These are phyloP conservation scores for Galaxias olidus DNA, from an alignment of 2,797 vertebrate genomes.

Conservation along the genomic window DNA sequence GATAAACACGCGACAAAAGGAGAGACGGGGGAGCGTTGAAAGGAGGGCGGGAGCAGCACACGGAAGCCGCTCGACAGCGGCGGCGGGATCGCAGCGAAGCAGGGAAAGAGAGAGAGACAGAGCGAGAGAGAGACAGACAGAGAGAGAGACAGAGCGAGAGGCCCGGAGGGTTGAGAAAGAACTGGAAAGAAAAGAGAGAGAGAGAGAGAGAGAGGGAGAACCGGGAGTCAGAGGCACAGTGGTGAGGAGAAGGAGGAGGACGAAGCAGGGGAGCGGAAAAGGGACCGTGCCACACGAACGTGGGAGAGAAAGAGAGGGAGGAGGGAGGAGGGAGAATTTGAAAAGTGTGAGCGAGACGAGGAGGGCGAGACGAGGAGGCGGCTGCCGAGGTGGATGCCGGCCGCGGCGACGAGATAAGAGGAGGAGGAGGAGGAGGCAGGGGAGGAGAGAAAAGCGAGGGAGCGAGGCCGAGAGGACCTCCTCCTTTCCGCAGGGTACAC, in stretches of 20 bases:
- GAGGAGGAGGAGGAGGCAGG: slow-evolving; percentile 40
- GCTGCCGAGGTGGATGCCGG: slow-evolving; percentile 64
- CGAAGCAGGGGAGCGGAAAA: slow-evolving; percentile 4
- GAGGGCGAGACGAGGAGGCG: slow-evolving; percentile 59
- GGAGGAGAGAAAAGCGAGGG: slow-evolving; percentile 38
- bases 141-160: background rate
- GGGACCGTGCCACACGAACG: slow-evolving; percentile 44
- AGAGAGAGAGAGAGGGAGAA: too few relatives aligned
- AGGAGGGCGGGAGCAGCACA: slow-evolving; percentile 67
- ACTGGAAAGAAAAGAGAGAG: background rate
- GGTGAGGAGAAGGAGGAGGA: background rate
- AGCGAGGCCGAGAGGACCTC: slow-evolving; percentile 55
- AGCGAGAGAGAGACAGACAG: background rate
- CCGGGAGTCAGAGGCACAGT: background rate
- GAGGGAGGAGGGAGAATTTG: slow-evolving; percentile 69
- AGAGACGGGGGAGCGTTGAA: slow-evolving; percentile 32
- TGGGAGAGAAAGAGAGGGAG: slow-evolving; percentile 39
- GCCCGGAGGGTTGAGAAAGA: background rate
- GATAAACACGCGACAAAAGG: slow-evolving; percentile 7
- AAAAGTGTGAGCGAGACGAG: slow-evolving; percentile 64
- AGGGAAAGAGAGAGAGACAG: background rate
- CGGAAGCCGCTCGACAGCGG: slow-evolving; percentile 26
- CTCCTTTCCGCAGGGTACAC: slow-evolving; percentile 58
- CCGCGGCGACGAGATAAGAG: slow-evolving; percentile 49
- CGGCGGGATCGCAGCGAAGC: background rate